Percentiles rank a stretch among this genome's conserved stretches.
Conservation (phyloP, 1,140 invertebrate genomes). For the Pentalonia nigronervosa region DNA sequence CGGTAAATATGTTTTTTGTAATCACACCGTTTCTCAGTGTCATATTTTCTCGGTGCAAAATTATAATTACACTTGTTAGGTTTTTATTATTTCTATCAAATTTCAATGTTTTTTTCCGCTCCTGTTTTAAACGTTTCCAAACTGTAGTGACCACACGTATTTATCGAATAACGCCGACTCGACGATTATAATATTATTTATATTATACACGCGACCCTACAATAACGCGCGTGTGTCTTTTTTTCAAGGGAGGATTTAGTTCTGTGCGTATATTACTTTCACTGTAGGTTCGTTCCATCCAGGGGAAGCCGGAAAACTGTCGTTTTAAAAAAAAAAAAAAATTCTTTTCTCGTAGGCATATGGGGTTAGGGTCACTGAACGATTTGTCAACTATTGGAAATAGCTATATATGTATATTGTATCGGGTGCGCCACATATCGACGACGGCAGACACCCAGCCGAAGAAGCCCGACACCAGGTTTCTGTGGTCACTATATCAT, state of each 20-base stretch:
- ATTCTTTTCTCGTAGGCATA: not conserved
- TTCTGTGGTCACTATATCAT: slow-evolving; percentile 43
- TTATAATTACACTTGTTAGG: slow-evolving; percentile 16
- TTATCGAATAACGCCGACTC: slow-evolving; percentile 12
- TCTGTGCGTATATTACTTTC: slow-evolving; percentile 17
- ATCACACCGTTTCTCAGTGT: not conserved
- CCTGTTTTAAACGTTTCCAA: not conserved
- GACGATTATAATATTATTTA: not conserved
- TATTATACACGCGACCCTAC: not conserved
- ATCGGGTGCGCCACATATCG: slow-evolving; percentile 17
- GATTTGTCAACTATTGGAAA: slow-evolving; percentile 39
- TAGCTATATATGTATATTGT: not conserved
- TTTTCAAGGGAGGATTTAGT: not conserved
- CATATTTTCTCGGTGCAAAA: not conserved
- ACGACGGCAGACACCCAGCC: not conserved
- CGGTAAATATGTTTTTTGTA: not conserved
- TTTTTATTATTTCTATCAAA: slow-evolving; percentile 8
- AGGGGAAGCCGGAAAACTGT: slow-evolving; percentile 34
- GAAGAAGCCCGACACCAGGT: slow-evolving; percentile 28
- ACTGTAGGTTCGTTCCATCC: not conserved
- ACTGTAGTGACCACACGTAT: not conserved
- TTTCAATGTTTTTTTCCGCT: not conserved
- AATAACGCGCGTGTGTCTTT: not conserved
- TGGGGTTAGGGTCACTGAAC: slow-evolving; percentile 27
- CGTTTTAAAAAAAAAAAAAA: not conserved